Percentiles rank a stretch among this genome's conserved stretches.
These are phyloP conservation scores for Gallinago paraguaiae DNA, from an alignment of 2,113 vertebrate species.

Conservation along the genomic window DNA sequence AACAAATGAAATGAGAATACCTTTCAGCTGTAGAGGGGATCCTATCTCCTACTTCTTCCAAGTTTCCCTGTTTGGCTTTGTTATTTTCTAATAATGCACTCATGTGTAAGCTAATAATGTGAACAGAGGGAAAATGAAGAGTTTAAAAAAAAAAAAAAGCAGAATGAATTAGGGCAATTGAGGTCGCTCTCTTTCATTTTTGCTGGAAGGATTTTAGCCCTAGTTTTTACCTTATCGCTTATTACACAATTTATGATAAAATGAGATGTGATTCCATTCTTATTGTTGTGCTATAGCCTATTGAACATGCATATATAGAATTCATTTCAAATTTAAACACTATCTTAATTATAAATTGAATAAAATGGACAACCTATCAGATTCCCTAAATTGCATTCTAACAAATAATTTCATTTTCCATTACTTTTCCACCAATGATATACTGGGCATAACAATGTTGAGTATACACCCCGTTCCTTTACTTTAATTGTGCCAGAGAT, in stretches of 20 bases:
- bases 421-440: slow-evolving; percentile 77
- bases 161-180: slow-evolving; percentile 90
- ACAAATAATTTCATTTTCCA: slow-evolving; percentile 86
- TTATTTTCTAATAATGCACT: slow-evolving; percentile 88
- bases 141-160: slow-evolving; percentile 74
- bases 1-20: slow-evolving; percentile 84
- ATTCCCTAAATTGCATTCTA: slow-evolving; percentile 82
- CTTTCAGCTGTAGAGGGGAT: slow-evolving; percentile 81
- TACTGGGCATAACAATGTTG: slow-evolving; percentile 68
- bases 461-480: slow-evolving; percentile 65
- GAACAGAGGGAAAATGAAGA: slow-evolving; percentile 87
- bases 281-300: slow-evolving; percentile 86
- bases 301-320: slow-evolving; percentile 82
- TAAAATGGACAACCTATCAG: slow-evolving; percentile 81
- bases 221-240: slow-evolving; percentile 96
- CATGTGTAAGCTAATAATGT: slow-evolving; percentile 91
- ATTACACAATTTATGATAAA: slow-evolving; percentile 94
- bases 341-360: slow-evolving; percentile 86
- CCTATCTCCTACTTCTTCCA: slow-evolving; percentile 80
- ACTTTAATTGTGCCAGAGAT: slow-evolving; percentile 74
- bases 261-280: slow-evolving; percentile 85
- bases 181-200: slow-evolving; percentile 90
- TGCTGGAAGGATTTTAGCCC: slow-evolving; percentile 87
- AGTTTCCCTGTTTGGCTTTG: slow-evolving; percentile 78
- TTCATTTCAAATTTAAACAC: slow-evolving; percentile 86